These are phyloP conservation scores for Lacerta viridis DNA, from an alignment of 2,797 vertebrate genomes.

Conservation along the genomic window DNA sequence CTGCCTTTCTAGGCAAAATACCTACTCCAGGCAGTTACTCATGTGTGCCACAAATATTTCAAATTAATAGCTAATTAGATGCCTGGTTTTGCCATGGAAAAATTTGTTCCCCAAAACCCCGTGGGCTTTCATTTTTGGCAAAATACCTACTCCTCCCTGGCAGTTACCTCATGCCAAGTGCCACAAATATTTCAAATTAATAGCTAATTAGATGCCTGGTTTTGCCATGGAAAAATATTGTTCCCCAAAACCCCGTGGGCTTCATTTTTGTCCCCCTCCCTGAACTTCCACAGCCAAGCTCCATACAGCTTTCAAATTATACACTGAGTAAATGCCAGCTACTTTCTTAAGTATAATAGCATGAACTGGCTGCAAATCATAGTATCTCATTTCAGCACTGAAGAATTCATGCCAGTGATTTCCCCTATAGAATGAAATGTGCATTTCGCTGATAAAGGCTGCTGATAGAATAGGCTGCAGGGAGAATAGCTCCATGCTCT, in stretches of 20 bases:
- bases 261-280: background rate
- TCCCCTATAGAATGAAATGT: slow-evolving; percentile 50
- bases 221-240: background rate
- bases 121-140: background rate
- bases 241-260: background rate
- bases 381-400: slow-evolving; percentile 29
- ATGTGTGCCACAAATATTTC: background rate
- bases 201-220: background rate
- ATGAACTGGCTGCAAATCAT: slow-evolving; percentile 50
- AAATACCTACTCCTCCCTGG: no score
- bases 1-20: no score
- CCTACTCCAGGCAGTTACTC: no score
- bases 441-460: slow-evolving; percentile 61
- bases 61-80: no score
- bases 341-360: slow-evolving; percentile 45
- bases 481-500: background rate
- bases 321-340: background rate
- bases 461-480: slow-evolving; percentile 7
- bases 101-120: background rate
- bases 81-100: background rate
- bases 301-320: slow-evolving; percentile 18
- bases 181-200: background rate
- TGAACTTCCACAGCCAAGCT: background rate
- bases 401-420: slow-evolving; percentile 62
- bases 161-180: background rate